phyloP scores from a whole-genome alignment of 2,113 vertebrate genomes.

The Ascaphus truei region DNA sequence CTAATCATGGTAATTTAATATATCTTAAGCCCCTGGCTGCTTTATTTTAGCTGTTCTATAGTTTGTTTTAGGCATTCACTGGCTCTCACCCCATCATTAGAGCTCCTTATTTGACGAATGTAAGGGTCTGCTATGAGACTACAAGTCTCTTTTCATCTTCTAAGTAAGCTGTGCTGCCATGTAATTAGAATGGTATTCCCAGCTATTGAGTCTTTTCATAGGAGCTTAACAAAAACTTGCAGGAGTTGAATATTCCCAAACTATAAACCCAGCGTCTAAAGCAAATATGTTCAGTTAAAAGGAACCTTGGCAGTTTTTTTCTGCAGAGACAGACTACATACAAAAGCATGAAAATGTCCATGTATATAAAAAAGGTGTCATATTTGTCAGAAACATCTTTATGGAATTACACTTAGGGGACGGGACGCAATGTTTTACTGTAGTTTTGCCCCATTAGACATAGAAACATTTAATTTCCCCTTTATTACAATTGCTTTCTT shows the following conservation, averaged over 20 bases:
- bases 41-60: constrained; percentile 81
- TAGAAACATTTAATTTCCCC: too few species aligned
- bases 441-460: too few species aligned
- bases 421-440: too few species aligned
- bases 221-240: constrained; percentile 61
- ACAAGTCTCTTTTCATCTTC: constrained; percentile 74
- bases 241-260: constrained; percentile 58
- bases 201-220: constrained; percentile 75
- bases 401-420: too few species aligned
- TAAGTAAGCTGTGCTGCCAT: constrained; percentile 72
- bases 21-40: constrained; percentile 87
- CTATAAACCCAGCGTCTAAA: constrained; percentile 52
- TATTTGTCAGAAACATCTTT: too few species aligned
- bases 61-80: constrained; percentile 93
- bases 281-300: constrained; percentile 50
- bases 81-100: constrained; percentile 79
- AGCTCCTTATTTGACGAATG: constrained; percentile 73
- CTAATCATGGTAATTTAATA: constrained; percentile 99
- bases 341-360: neutral
- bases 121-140: constrained; percentile 74
- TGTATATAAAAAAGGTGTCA: too few species aligned
- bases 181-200: constrained; percentile 77
- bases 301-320: constrained; percentile 28
- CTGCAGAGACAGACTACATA: neutral
- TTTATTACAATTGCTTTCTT: too few species aligned